These are phyloP conservation scores for Auanema sp. DNA, from an alignment of 2,888 invertebrate genomes.

Conservation along the genomic window DNA sequence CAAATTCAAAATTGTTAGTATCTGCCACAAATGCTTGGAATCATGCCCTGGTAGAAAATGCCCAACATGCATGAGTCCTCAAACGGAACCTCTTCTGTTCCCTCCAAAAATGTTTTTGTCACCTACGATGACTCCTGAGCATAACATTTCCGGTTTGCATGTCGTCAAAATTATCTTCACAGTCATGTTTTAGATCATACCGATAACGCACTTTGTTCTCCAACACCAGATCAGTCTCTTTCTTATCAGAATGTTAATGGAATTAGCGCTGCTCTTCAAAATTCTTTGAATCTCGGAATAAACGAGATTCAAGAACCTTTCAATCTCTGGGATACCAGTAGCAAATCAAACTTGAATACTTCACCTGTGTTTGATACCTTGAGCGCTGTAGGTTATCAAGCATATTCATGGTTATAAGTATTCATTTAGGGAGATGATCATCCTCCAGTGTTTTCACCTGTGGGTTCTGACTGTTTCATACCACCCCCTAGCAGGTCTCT, in stretches of 20 bases:
- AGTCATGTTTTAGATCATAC: not conserved
- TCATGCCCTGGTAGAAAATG: conserved; percentile 1
- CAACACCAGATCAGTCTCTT: conserved; percentile 1
- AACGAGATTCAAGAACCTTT: conserved; percentile 13
- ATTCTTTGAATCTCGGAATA: conserved; percentile 1
- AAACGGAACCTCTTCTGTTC: conserved; percentile 4
- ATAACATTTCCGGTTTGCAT: conserved; percentile 2
- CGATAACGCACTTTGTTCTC: conserved; percentile 4
- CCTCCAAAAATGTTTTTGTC: conserved; percentile 17
- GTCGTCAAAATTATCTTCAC: not conserved
- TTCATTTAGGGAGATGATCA: conserved; percentile 3
- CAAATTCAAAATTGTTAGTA: not conserved
- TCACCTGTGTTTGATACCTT: conserved; percentile 9
- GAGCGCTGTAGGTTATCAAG: not conserved
- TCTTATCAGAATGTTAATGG: conserved; percentile 1
- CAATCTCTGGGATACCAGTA: conserved; percentile 12
- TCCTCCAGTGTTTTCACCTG: conserved; percentile 14
- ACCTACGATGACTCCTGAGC: conserved; percentile 5
- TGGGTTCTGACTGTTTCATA: conserved; percentile 7
- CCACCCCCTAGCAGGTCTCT: conserved; percentile 4
- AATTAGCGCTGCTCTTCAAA: not conserved
- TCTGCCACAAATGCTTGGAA: too few species aligned
- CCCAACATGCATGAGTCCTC: conserved; percentile 17
- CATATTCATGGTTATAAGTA: not conserved
- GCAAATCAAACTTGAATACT: conserved; percentile 1